phyloP scores from a whole-genome alignment of 2,113 vertebrate species.

The Odontophorus gujanensis region DNA sequence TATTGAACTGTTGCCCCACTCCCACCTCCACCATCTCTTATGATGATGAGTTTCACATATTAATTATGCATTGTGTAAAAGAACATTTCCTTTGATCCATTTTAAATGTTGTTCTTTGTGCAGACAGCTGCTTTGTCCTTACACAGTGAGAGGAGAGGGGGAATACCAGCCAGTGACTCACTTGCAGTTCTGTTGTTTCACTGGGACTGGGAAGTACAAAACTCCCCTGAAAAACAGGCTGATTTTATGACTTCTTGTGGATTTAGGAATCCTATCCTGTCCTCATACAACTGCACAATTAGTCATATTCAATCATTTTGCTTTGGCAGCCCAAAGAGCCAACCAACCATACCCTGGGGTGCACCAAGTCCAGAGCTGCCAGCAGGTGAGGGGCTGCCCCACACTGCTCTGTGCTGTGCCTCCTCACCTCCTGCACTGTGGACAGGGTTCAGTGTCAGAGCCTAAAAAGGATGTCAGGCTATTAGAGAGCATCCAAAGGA shows the following conservation, averaged over 20 bases:
- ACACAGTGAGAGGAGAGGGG: fast-evolving
- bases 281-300: background rate
- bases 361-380: background rate
- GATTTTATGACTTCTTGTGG: background rate
- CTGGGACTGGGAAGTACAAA: background rate
- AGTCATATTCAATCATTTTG: background rate
- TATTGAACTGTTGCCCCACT: background rate
- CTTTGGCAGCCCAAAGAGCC: background rate
- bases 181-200: background rate
- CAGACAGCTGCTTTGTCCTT: background rate
- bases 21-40: background rate
- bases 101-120: constrained; percentile 11
- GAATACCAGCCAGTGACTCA: background rate
- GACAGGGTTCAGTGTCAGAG: background rate
- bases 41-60: background rate
- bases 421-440: background rate
- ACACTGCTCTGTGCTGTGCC: background rate
- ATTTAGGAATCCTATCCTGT: background rate
- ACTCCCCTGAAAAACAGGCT: background rate
- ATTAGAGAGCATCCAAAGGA: background rate
- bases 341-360: background rate
- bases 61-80: constrained; percentile 27
- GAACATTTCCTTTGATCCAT: constrained; percentile 37
- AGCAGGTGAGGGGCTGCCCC: background rate
- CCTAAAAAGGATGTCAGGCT: background rate